A percentile compares a stretch with the other conserved stretches of the same genome.
These are phyloP conservation scores for Brachyptera risi DNA, from an alignment of 2,888 invertebrate genomes.

Conservation along the genomic window DNA sequence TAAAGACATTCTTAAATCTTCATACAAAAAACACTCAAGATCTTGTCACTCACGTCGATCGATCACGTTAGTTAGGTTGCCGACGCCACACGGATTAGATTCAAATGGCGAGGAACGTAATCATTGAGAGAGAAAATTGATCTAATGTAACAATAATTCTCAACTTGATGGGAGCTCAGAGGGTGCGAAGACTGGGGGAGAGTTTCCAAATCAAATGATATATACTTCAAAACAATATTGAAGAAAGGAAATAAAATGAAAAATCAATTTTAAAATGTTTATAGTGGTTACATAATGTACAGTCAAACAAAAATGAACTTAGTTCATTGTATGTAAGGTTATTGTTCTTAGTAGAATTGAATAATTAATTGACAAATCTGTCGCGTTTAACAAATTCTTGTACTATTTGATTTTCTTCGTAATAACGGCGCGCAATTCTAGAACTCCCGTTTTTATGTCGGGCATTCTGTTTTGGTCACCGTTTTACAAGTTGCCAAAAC, in stretches of 20 bases:
- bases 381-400: background rate
- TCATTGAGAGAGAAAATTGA: no score
- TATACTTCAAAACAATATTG: background rate
- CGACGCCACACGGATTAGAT: no score
- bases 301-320: background rate
- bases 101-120: no score
- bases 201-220: background rate
- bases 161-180: no score
- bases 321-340: background rate
- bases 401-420: no score
- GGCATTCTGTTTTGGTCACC: constrained; percentile 11
- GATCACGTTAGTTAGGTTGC: no score
- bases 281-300: constrained; percentile 17
- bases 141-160: no score
- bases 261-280: constrained; percentile 9
- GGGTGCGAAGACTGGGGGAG: no score
- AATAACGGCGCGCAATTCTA: no score
- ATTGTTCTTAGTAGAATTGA: background rate
- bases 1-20: no score
- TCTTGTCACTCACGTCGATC: no score
- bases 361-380: background rate
- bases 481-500: constrained; percentile 6
- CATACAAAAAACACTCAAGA: no score
- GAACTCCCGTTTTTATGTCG: constrained; percentile 19
- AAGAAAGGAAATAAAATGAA: background rate